These are phyloP conservation scores for Sebastes schlegelii DNA, from an alignment of 2,113 vertebrate species.

Conservation along the genomic window DNA sequence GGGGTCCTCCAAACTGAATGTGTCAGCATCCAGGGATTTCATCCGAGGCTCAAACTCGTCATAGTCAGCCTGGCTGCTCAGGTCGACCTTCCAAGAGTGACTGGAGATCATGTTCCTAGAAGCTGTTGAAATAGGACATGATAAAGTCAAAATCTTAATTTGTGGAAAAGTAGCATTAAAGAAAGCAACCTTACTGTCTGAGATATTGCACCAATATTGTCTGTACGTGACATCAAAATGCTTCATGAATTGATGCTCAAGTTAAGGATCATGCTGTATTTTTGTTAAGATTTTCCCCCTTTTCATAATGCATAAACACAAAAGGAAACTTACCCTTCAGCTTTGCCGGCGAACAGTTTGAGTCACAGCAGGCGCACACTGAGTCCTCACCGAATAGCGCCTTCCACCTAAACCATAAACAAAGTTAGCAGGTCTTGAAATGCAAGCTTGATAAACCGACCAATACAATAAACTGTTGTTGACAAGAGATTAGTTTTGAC, in stretches of 20 bases:
- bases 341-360: conserved; percentile 31
- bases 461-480: background rate
- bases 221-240: background rate
- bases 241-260: background rate
- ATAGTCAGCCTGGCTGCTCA: background rate
- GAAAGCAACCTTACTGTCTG: no score
- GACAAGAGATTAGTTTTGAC: no score
- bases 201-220: background rate
- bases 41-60: background rate
- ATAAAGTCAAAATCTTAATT: no score
- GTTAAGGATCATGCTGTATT: background rate
- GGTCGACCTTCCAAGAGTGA: conserved; percentile 61
- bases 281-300: background rate
- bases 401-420: conserved; percentile 73
- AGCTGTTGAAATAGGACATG: conserved; percentile 10
- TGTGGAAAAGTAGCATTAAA: no score
- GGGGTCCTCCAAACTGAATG: background rate
- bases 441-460: background rate
- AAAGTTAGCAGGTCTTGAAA: background rate
- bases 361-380: conserved; percentile 75
- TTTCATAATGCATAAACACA: no score
- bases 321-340: conserved; percentile 37
- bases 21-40: background rate
- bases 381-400: conserved; percentile 65
- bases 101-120: conserved; percentile 41